These are phyloP conservation scores for Drosophila meridionalis DNA, from an alignment of 2,888 invertebrate species.

Conservation along the genomic window DNA sequence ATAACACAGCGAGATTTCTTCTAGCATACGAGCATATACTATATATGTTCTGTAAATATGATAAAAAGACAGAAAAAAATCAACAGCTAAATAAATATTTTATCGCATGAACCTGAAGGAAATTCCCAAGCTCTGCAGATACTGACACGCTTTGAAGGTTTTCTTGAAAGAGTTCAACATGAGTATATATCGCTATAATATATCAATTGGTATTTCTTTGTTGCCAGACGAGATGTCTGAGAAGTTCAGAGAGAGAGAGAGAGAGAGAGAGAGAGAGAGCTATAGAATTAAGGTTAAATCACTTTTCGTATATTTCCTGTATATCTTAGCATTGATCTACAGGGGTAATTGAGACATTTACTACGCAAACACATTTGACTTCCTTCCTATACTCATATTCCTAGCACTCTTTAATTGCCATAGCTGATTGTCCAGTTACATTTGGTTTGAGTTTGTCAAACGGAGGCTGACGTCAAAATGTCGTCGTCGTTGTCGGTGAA, in stretches of 20 bases:
- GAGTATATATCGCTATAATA: background rate
- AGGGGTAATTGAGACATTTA: background rate
- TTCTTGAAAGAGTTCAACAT: background rate
- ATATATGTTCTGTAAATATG: background rate
- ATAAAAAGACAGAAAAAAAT: background rate
- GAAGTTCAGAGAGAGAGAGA: too few species aligned
- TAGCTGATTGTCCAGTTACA: slow-evolving; percentile 32
- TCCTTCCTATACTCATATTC: slow-evolving; percentile 12
- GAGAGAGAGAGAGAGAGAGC: background rate
- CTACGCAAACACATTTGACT: background rate
- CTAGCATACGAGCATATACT: background rate
- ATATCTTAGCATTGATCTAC: background rate
- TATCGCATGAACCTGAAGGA: background rate
- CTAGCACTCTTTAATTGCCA: slow-evolving; percentile 17
- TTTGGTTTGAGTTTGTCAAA: slow-evolving; percentile 28
- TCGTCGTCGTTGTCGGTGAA: slow-evolving; percentile 30
- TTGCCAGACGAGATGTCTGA: background rate
- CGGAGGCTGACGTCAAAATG: slow-evolving; percentile 29
- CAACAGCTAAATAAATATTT: slow-evolving; percentile 13
- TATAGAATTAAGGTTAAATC: background rate
- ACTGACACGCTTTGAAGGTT: background rate
- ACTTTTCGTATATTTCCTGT: background rate
- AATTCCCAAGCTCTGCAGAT: slow-evolving; percentile 1
- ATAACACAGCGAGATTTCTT: background rate
- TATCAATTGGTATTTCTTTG: background rate